Percentiles rank a stretch among this genome's conserved stretches.
These are phyloP conservation scores for Idaea biselata DNA, from an alignment of 2,888 invertebrate genomes.

Conservation along the genomic window DNA sequence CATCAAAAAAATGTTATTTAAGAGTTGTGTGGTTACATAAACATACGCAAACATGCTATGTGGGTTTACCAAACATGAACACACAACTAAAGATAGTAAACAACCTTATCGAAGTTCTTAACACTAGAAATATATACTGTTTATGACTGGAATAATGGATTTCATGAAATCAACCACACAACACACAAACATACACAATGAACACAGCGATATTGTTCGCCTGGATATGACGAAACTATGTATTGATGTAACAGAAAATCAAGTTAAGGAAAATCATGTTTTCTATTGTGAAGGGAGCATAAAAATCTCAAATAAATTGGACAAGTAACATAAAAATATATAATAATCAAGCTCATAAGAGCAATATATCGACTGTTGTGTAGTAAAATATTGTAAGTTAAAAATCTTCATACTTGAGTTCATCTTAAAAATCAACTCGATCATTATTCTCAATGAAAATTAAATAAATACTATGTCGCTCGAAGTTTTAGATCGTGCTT, in stretches of 20 bases:
- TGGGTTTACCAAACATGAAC: not conserved
- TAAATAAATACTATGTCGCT: not conserved
- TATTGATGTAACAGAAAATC: not conserved
- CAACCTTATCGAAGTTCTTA: not conserved
- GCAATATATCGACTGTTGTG: conserved; percentile 1
- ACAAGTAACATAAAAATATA: not conserved
- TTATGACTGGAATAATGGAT: not conserved
- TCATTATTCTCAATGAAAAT: not conserved
- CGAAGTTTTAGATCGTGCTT: conserved; percentile 1
- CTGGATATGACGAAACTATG: not conserved
- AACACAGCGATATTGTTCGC: not conserved
- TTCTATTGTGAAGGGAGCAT: not conserved
- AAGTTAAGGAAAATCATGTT: not conserved
- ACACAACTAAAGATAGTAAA: not conserved
- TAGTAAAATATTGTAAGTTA: not conserved
- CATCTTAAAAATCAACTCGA: not conserved
- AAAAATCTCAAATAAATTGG: not conserved
- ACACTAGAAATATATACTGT: not conserved
- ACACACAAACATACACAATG: not conserved
- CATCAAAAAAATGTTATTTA: not conserved
- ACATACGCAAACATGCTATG: not conserved
- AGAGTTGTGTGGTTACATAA: not conserved
- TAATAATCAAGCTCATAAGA: not conserved
- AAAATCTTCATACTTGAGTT: not conserved
- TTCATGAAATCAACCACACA: not conserved